Base-by-base conservation (phyloP, 2,113 vertebrate genomes). In the Xyliphius kryptos region DNA sequence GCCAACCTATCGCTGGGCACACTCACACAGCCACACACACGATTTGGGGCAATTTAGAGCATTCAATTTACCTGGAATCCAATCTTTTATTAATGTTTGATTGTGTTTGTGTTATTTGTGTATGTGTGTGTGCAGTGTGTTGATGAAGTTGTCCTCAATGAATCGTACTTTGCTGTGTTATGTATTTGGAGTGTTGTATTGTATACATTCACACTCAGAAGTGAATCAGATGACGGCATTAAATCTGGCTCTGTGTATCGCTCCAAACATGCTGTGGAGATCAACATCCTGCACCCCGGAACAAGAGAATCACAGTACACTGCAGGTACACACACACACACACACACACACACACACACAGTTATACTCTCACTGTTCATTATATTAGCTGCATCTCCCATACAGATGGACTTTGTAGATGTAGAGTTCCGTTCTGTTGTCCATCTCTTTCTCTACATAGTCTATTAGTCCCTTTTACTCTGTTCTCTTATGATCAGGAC, bases 201-300 rank as follows among this genome's bases (percentile, higher is more conserved):
- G 77, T 0, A 89, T 90, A 54, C 86, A 87, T 68, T 77, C 82
- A 72, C 84, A 83, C 41, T 83, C 88, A 0, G 68, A 77, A 0
- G 80, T 86, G 43, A 90, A 89, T 59, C 87, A 89, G 76, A 91
- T 91, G 87, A 90, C 78, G 14, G 86, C 88, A 36, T 84, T 82
- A 49, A 90, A 89, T 63, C 75, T 90, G 69, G 82, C 87, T 5
- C 83, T 89, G 22, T 91, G 88, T 74, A 88, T 91, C 17, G 86
- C 89, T 36, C 88, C 89, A 62, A 90, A 87, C 66, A 88, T 89
- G 85, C 74, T 91, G 20, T 88, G 87, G 86, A 79, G 86, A 1
- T 79, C 86, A 0, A 74, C 73, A 13, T 75, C 82, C 11, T 75
- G 78, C 2, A 81, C 80, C 16, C 83, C 86, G 2, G 87, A 91